A percentile compares a stretch with the other conserved stretches of the same genome.
phyloP scores from a whole-genome alignment of 2,888 invertebrate genomes.

The Cephus spinipes region DNA sequence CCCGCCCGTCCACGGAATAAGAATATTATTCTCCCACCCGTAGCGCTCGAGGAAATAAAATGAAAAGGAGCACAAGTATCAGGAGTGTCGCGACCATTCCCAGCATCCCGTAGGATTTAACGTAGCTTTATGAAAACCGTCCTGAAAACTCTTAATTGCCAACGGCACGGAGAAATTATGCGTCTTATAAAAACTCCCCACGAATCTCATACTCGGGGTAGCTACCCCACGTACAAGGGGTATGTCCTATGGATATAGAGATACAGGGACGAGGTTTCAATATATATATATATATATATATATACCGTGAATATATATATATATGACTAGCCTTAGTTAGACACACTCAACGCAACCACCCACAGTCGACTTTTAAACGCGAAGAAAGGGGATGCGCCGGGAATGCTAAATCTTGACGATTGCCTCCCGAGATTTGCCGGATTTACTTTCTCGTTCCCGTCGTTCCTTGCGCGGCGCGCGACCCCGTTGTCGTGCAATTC shows the following conservation, averaged over 20 bases:
- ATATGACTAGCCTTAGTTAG: not conserved
- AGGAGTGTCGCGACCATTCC: not conserved
- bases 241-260: not conserved
- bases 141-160: conserved; percentile 63
- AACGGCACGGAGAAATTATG: conserved; percentile 51
- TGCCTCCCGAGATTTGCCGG: conserved; percentile 10
- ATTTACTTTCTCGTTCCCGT: not conserved
- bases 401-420: conserved; percentile 23
- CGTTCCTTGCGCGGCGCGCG: not conserved
- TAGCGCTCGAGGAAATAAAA: not conserved
- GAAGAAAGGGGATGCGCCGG: not conserved
- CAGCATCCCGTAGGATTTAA: conserved; percentile 51
- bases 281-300: too few relatives aligned
- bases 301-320: not conserved
- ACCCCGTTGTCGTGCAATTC: not conserved
- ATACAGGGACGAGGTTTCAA: too few relatives aligned
- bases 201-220: not conserved
- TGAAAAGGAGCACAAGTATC: not conserved
- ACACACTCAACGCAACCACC: not conserved
- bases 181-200: conserved; percentile 34
- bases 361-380: not conserved
- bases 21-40: conserved; percentile 54
- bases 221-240: not conserved
- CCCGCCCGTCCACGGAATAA: conserved; percentile 42
- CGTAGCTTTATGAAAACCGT: conserved; percentile 60